Conservation (phyloP, 2,888 invertebrate species). For the Pasiphila rectangulata region DNA sequence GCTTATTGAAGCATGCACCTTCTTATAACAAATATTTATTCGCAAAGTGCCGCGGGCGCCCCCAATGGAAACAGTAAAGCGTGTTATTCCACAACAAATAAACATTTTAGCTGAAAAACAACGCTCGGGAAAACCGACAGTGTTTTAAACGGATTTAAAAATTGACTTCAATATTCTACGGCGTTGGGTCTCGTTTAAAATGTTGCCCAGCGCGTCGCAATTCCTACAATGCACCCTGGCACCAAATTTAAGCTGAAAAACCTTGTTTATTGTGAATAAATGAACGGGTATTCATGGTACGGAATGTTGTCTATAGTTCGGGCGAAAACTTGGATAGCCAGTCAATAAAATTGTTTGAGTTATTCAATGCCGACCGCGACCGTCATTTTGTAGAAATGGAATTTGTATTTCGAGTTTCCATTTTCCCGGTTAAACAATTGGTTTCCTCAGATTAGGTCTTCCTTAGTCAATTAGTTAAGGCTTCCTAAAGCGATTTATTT, state of each 20-base stretch:
- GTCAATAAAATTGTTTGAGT: constrained; percentile 42
- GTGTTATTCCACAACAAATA: constrained; percentile 53
- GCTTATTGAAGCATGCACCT: constrained; percentile 49
- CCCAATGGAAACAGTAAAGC: constrained; percentile 45
- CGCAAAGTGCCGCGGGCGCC: constrained; percentile 40
- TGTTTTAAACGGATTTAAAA: constrained; percentile 34
- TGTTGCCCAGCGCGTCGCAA: constrained; percentile 19
- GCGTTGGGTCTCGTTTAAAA: constrained; percentile 17
- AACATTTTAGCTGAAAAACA: constrained; percentile 49
- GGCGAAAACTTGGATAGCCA: constrained; percentile 24
- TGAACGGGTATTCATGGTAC: constrained; percentile 4
- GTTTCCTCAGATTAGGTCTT: no score
- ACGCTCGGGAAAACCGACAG: constrained; percentile 38
- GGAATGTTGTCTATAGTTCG: constrained; percentile 16
- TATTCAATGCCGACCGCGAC: constrained; percentile 35
- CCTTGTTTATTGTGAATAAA: constrained; percentile 10
- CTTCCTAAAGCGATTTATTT: no score
- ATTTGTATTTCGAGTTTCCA: constrained; percentile 34
- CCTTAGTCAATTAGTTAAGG: no score
- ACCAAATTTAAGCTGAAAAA: constrained; percentile 12
- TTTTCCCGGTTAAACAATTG: constrained; percentile 14
- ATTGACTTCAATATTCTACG: constrained; percentile 27
- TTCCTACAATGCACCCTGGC: constrained; percentile 10
- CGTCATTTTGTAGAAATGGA: constrained; percentile 41
- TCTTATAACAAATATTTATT: constrained; percentile 62